Evolutionary conservation across 2,113 vertebrate genomes (phyloP).

Genomic region (Chaenocephalus aceratus): DNA sequence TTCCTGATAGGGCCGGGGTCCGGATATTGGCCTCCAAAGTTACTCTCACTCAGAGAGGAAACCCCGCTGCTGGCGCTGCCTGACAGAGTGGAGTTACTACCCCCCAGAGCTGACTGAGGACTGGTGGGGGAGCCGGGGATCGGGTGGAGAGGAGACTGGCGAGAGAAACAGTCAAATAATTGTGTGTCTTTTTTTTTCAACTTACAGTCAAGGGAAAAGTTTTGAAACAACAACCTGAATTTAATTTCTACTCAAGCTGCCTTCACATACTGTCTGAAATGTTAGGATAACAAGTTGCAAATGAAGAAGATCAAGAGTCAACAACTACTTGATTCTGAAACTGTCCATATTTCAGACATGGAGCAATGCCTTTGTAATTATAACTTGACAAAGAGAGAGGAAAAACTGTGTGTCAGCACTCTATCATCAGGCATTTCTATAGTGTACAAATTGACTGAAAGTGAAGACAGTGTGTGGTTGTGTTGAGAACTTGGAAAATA

Average conservation of each 20-base stretch:
- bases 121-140: constrained; percentile 96
- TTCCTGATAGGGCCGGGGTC: constrained; percentile 88
- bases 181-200: not conserved
- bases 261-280: constrained; percentile 22
- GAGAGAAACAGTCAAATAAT: constrained; percentile 43
- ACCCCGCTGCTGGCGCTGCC: constrained; percentile 97
- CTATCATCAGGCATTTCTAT: not conserved
- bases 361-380: constrained; percentile 15
- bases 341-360: not conserved
- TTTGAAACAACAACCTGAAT: not conserved
- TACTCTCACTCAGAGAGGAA: constrained; percentile 95
- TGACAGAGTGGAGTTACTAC: constrained; percentile 95
- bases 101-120: constrained; percentile 93
- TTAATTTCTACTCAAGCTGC: not conserved
- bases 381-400: not conserved
- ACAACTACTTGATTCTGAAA: constrained; percentile 6
- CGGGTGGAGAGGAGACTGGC: constrained; percentile 94
- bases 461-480: constrained; percentile 5
- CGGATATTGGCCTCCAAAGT: constrained; percentile 86
- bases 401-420: not conserved
- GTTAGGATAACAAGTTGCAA: not conserved
- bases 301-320: not conserved
- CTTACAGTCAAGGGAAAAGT: not conserved
- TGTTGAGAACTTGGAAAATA: constrained; percentile 1
- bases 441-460: constrained; percentile 1